Evolutionary conservation across 2,113 vertebrate genomes (phyloP), one percentile per base, ranked within the genome.

Genomic region (Erpornis zantholeuca): DNA sequence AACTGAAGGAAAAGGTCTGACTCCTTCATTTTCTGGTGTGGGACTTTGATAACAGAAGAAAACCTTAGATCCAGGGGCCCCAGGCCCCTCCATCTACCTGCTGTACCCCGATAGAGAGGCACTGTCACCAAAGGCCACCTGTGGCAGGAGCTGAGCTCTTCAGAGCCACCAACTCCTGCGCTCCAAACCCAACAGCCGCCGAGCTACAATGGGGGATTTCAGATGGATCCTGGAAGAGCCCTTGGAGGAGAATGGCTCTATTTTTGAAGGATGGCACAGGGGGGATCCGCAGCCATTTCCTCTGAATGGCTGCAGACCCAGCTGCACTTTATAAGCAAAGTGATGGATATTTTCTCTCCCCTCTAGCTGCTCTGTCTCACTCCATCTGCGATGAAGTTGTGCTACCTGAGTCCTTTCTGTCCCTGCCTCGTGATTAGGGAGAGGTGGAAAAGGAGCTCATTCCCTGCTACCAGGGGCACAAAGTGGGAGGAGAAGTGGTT

Each of bases 61-160:
- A n/a, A n/a, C n/a, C n/a, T n/a, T n/a, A n/a, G n/a, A n/a, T n/a
- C n/a, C n/a, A n/a, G n/a, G n/a, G n/a, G n/a, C n/a, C n/a, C n/a
- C n/a, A n/a, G n/a, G n/a, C n/a, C n/a, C n/a, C n/a, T n/a, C n/a
- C 84, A 94, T 38, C 86, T 82, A 86, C 95, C 94, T 94, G 93
- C 92, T 47, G 88, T 45, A 15, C 61, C 10, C 3, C 44, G 33
- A 95, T 12, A 75, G 73, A 86, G 77, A 84, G 91, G 52, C 72
- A 28, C 52, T 18, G 76, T 25, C 92, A 75, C 88, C 86, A 88
- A 90, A 90, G 89, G 83, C 44, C 82, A 79, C 92, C 92, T 8
- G 57, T 36, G 82, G 92, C 90, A 82, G 76, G 72, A 85, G 86
- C 61, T 86, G 79, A 88, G 17, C 95, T 87, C 84, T 95, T 24